Percentiles rank a stretch among this genome's conserved stretches.
phyloP scores from a whole-genome alignment of 2,797 vertebrate genomes.

The Poeciliopsis presidionis region DNA sequence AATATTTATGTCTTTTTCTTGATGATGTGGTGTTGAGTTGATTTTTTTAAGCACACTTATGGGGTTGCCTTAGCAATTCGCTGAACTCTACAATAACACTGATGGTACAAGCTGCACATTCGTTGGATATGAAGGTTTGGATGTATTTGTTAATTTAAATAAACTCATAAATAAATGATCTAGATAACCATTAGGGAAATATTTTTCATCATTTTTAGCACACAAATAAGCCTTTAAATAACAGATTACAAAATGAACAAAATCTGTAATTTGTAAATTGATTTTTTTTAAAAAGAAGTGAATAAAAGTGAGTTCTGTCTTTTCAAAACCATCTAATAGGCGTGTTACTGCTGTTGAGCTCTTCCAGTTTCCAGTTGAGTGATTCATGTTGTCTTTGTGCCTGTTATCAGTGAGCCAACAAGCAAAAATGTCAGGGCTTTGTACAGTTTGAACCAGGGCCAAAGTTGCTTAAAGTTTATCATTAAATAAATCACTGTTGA shows the following conservation, averaged over 20 bases:
- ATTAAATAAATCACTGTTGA: conserved; percentile 19
- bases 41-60: neutral
- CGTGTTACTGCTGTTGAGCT: conserved; percentile 10
- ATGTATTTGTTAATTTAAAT: neutral
- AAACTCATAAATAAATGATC: neutral
- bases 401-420: conserved; percentile 31
- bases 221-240: neutral
- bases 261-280: neutral
- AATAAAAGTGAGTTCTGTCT: neutral
- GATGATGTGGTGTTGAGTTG: neutral
- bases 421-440: conserved; percentile 24
- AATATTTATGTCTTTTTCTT: neutral
- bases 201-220: neutral
- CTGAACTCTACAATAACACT: neutral
- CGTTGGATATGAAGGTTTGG: neutral
- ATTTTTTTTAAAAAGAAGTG: neutral
- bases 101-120: neutral
- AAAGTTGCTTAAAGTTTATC: conserved; percentile 23
- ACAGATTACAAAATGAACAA: neutral
- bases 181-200: neutral
- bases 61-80: neutral
- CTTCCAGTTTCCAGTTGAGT: conserved; percentile 23
- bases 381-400: conserved; percentile 16
- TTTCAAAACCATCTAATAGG: neutral
- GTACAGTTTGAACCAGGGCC: conserved; percentile 29